phyloP scores from a whole-genome alignment of 1,140 invertebrate genomes.

The Drosophila dunni region DNA sequence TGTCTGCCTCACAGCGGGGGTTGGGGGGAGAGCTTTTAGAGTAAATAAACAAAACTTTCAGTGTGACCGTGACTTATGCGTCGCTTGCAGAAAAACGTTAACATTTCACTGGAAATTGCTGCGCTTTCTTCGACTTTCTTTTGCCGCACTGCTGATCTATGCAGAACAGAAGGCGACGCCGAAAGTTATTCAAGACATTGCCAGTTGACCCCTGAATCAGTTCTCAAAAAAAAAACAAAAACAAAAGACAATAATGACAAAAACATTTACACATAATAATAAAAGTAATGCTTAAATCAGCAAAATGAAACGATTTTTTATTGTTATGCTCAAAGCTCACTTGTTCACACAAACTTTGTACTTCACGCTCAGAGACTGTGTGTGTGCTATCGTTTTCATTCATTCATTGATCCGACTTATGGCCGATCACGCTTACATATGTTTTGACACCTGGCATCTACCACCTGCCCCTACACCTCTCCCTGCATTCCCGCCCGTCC shows the following conservation, averaged over 20 bases:
- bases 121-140: slow-evolving; percentile 73
- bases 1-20: not conserved
- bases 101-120: slow-evolving; percentile 70
- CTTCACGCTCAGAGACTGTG: slow-evolving; percentile 44
- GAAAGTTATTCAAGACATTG: slow-evolving; percentile 58
- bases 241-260: not conserved
- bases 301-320: slow-evolving; percentile 14
- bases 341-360: slow-evolving; percentile 11
- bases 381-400: slow-evolving; percentile 67
- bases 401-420: slow-evolving; percentile 78
- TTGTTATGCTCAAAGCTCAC: slow-evolving; percentile 29
- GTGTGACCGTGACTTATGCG: slow-evolving; percentile 75
- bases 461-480: not conserved
- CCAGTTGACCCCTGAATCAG: slow-evolving; percentile 69
- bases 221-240: not conserved
- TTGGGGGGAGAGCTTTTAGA: slow-evolving; percentile 13
- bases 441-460: slow-evolving; percentile 69
- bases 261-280: slow-evolving; percentile 4
- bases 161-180: slow-evolving; percentile 70
- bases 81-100: slow-evolving; percentile 69
- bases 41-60: slow-evolving; percentile 69
- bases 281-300: slow-evolving; percentile 46
- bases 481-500: too few species aligned
- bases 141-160: slow-evolving; percentile 64
- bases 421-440: slow-evolving; percentile 74